Evolutionary conservation across 2,888 invertebrate species (phyloP).

Genomic region (Hermodice carunculata): DNA sequence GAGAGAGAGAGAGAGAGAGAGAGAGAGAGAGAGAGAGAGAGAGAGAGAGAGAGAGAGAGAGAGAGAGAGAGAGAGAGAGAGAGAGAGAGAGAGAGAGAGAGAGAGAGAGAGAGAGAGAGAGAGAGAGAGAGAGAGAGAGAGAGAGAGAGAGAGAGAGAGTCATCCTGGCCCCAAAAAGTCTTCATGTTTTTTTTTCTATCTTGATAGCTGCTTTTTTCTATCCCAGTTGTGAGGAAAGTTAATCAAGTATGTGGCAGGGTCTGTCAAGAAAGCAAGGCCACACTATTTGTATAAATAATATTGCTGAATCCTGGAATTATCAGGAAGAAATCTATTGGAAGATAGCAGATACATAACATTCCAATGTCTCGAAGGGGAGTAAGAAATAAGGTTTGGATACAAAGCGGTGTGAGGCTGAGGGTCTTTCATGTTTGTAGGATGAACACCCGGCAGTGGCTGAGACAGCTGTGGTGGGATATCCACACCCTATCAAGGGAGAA

Average conservation of each 20-base stretch:
- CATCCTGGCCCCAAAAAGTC: background rate
- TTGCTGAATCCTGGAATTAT: too few species aligned
- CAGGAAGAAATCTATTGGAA: too few species aligned
- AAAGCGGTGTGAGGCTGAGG: too few species aligned
- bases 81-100: background rate
- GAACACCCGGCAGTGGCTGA: conserved; percentile 71
- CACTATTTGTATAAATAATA: too few species aligned
- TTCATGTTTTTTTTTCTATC: too few species aligned
- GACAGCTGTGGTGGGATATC: conserved; percentile 72
- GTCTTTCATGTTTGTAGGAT: conserved; percentile 48
- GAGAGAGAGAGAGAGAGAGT: background rate
- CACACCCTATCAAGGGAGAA: conserved; percentile 73
- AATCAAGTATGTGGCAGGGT: too few species aligned
- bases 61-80: conserved; percentile 11
- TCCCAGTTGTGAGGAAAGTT: too few species aligned
- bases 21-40: conserved; percentile 18
- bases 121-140: background rate
- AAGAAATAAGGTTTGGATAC: too few species aligned
- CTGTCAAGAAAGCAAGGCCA: too few species aligned
- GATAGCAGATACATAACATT: too few species aligned
- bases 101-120: background rate
- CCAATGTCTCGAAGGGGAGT: too few species aligned
- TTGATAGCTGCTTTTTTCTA: too few species aligned
- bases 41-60: conserved; percentile 6
- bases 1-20: conserved; percentile 21